Evolutionary conservation across 2,113 vertebrate genomes (phyloP).

Genomic region (Euleptes europaea): DNA sequence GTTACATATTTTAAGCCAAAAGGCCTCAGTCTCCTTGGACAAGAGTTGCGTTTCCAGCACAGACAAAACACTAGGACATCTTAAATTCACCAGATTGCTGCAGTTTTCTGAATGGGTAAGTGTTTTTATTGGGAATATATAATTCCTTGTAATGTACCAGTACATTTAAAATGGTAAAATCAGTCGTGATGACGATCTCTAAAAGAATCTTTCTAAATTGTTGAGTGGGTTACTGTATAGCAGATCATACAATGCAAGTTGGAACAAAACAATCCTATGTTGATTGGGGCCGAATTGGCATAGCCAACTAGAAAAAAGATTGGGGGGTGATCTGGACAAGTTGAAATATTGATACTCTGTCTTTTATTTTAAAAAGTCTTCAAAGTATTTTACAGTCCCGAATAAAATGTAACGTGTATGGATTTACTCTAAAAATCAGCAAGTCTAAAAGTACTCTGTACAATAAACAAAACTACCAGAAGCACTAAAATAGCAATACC

Average conservation of each 20-base stretch:
- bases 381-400: too few species aligned
- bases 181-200: not conserved
- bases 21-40: constrained; percentile 12
- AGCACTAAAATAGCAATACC: too few species aligned
- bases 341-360: too few species aligned
- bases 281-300: not conserved
- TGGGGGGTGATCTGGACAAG: not conserved
- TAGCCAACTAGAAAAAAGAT: not conserved
- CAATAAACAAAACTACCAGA: too few species aligned
- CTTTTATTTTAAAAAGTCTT: too few species aligned
- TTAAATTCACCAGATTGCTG: constrained; percentile 62
- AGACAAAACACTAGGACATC: constrained; percentile 47
- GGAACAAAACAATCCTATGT: not conserved
- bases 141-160: not conserved
- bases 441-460: too few species aligned
- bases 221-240: not conserved
- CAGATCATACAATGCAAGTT: not conserved
- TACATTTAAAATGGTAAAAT: not conserved
- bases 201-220: not conserved
- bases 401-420: too few species aligned
- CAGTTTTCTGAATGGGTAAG: constrained; percentile 72
- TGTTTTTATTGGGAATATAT: constrained; percentile 29
- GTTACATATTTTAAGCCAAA: constrained; percentile 15
- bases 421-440: too few species aligned
- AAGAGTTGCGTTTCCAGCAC: constrained; percentile 12